phyloP scores from a whole-genome alignment of 2,888 invertebrate species.

The Hoplodrina blanda region DNA sequence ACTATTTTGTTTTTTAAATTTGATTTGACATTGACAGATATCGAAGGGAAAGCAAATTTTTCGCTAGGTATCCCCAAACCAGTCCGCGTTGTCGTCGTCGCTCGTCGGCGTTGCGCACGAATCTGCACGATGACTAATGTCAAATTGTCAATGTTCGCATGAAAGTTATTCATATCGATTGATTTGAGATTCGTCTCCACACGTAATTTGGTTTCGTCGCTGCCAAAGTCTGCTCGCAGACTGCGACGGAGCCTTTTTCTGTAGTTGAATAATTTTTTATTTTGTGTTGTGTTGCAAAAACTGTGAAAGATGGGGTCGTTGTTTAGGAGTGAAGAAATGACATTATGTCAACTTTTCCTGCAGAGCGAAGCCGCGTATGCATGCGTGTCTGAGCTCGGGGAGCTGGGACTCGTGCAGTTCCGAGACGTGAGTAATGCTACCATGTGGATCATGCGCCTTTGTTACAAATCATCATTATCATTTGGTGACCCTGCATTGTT shows the following conservation, averaged over 20 bases:
- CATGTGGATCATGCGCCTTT: conserved; percentile 62
- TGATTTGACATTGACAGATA: conserved; percentile 13
- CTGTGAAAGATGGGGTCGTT: conserved; percentile 94
- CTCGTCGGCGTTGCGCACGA: conserved; percentile 72
- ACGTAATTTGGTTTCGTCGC: conserved; percentile 85
- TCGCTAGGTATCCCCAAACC: conserved; percentile 66
- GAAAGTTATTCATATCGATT: conserved; percentile 77
- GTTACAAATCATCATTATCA: conserved; percentile 20
- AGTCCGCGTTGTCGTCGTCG: conserved; percentile 70
- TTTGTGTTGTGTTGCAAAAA: conserved; percentile 75
- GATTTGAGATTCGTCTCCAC: conserved; percentile 69
- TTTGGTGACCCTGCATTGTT: conserved; percentile 7
- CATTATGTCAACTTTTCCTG: conserved; percentile 98
- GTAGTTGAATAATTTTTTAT: conserved; percentile 71
- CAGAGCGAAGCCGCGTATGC: conserved; percentile 99
- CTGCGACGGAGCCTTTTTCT: conserved; percentile 82
- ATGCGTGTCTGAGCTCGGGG: conserved; percentile 99
- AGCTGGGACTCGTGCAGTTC: conserved; percentile 99
- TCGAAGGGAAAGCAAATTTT: conserved; percentile 24
- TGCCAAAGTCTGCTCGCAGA: conserved; percentile 85
- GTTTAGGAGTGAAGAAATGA: conserved; percentile 99
- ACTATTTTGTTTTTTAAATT: not conserved
- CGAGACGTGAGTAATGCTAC: conserved; percentile 94
- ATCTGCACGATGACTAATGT: conserved; percentile 68
- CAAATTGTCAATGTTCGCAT: conserved; percentile 50